Base-by-base conservation (phyloP, 2,888 invertebrate species). In the Abrostola triplasia region DNA sequence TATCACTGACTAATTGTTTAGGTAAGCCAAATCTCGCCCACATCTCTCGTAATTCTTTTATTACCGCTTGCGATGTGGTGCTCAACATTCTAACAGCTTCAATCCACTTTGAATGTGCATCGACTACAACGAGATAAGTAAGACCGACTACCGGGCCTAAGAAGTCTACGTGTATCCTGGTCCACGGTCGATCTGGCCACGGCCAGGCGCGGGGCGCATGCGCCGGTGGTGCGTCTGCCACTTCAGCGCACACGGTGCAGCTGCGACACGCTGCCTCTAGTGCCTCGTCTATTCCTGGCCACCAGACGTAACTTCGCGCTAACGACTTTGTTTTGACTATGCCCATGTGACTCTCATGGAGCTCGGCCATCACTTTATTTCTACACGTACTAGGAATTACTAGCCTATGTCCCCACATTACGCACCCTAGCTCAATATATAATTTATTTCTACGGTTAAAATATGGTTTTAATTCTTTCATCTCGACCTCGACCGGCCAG, bases 251-350 rank as follows among this genome's bases (percentile, higher is more conserved):
- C 6, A 51, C 37, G 5, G 11, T 8, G 41, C 69, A 71, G 2
- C 5, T 36, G 1, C 57, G 59, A 8, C 69, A 71, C n/a, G 41
- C 41, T 0, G 24, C 36, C 11, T 76, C 68, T 0, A 76, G 11
- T 82, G 49, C 76, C 87, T 60, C 79, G 87, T 63, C 73, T 0
- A 73, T 41, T 1, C 69, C 69, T 24, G 72, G 62, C 67, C 64
- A 73, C 69, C 67, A 69, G n/a, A 71, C 56, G 40, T 71, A 72
- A 10, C 69, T 66, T 0, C 74, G 51, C 1, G 72, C 72, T 8
- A 60, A 55, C 5, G 62, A 35, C 36, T 71, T 75, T 0, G 70
- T 61, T 51, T 72, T 72, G 0, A 70, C 70, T 11, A 75, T 67
- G 0, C 69, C 70, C 68, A 69, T 70, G 8, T 73, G 73, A 0